A percentile compares a stretch with the other conserved stretches of the same genome.
These are phyloP conservation scores for Nycteola revayana DNA, from an alignment of 2,888 invertebrate genomes.

Conservation along the genomic window DNA sequence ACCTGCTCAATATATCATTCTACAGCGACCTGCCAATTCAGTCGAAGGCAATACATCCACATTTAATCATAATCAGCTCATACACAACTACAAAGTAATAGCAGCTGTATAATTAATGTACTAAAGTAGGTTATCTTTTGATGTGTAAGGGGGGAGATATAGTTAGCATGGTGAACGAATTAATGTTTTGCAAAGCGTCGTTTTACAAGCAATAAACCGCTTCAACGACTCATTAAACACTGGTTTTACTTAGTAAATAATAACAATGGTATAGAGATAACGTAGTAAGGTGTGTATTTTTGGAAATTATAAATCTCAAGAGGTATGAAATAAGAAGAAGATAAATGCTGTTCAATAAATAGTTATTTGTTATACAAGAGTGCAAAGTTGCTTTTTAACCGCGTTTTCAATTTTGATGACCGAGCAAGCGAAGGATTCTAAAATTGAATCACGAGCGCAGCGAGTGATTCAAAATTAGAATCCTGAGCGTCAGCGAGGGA, in stretches of 20 bases:
- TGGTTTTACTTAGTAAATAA: slow-evolving; percentile 6
- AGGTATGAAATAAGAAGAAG: no score
- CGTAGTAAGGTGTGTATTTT: no score
- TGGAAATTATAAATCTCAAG: no score
- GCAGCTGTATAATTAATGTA: no score
- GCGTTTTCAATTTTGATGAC: no score
- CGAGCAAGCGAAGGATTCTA: no score
- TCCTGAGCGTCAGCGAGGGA: no score
- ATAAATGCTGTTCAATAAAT: no score
- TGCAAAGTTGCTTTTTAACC: no score
- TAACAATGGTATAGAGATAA: neutral
- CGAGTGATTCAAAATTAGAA: no score
- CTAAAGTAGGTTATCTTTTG: slow-evolving; percentile 12
- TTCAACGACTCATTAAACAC: slow-evolving; percentile 7
- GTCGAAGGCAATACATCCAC: slow-evolving; percentile 32
- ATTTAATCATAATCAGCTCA: slow-evolving; percentile 28
- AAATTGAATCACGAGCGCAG: no score
- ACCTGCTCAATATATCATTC: slow-evolving; percentile 6
- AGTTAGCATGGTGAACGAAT: slow-evolving; percentile 15
- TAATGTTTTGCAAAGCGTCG: slow-evolving; percentile 20
- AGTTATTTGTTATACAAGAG: no score
- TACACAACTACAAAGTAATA: slow-evolving; percentile 7
- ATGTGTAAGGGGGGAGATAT: slow-evolving; percentile 3
- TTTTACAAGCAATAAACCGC: slow-evolving; percentile 22
- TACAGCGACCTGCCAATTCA: slow-evolving; percentile 23